Percentiles rank a stretch among this genome's conserved stretches.
Evolutionary conservation across 2,888 invertebrate genomes (phyloP).

Genomic region (Nephrotoma appendiculata): DNA sequence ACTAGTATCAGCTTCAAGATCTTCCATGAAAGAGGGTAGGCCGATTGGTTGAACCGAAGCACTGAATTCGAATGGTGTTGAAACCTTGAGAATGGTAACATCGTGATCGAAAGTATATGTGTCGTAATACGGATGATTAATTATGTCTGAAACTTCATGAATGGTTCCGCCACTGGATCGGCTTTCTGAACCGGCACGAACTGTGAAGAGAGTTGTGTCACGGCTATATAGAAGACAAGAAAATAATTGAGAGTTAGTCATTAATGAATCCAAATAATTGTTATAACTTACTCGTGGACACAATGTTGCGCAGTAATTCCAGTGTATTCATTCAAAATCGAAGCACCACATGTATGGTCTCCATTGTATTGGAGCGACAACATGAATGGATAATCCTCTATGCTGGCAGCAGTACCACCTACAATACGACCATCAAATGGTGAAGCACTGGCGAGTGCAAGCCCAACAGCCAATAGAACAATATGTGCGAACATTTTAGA

Average conservation of each 20-base stretch:
- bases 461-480: not conserved
- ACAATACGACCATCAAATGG: constrained; percentile 11
- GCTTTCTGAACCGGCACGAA: not conserved
- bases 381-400: constrained; percentile 19
- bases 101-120: not conserved
- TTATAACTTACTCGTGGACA: constrained; percentile 5
- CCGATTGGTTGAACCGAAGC: not conserved
- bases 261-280: not conserved
- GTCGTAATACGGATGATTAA: not conserved
- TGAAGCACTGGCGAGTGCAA: not conserved
- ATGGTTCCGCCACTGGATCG: not conserved
- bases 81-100: not conserved
- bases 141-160: not conserved
- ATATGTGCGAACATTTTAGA: not conserved
- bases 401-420: constrained; percentile 16
- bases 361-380: constrained; percentile 13
- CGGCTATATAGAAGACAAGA: not conserved
- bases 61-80: not conserved
- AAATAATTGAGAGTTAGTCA: not conserved
- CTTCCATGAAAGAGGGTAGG: not conserved
- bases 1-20: not conserved
- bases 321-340: constrained; percentile 14
- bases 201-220: not conserved
- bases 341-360: constrained; percentile 11
- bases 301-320: constrained; percentile 17